These are phyloP conservation scores for Mus pahari DNA, from an alignment of 2,113 vertebrate species.

Conservation along the genomic window DNA sequence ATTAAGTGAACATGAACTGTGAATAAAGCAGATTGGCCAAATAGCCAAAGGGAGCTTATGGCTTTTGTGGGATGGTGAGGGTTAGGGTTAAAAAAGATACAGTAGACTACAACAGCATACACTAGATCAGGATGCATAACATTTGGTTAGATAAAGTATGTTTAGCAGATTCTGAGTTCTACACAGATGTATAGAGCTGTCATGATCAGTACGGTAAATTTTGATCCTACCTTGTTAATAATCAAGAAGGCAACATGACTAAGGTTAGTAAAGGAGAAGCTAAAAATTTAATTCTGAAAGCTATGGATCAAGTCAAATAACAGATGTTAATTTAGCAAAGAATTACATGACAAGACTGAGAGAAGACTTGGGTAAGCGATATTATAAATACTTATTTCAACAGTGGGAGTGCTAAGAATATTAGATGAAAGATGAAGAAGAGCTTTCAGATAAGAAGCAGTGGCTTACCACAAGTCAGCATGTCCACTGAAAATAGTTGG, in stretches of 20 bases:
- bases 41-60: background rate
- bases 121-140: background rate
- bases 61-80: background rate
- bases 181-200: background rate
- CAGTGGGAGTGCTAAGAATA: background rate
- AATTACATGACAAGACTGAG: background rate
- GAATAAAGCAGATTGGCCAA: background rate
- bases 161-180: slow-evolving; percentile 6
- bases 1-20: background rate
- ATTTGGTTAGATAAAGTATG: background rate
- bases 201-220: background rate
- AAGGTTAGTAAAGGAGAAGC: background rate
- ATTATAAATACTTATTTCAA: background rate
- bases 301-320: background rate
- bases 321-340: background rate
- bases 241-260: background rate
- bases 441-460: background rate
- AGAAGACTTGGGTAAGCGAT: background rate
- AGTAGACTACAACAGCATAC: background rate
- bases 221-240: background rate
- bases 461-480: background rate
- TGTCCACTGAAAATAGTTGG: background rate
- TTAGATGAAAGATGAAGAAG: background rate
- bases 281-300: background rate
- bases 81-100: background rate